Base-by-base conservation (phyloP, 2,888 invertebrate genomes). In the Cyclophora punctaria region DNA sequence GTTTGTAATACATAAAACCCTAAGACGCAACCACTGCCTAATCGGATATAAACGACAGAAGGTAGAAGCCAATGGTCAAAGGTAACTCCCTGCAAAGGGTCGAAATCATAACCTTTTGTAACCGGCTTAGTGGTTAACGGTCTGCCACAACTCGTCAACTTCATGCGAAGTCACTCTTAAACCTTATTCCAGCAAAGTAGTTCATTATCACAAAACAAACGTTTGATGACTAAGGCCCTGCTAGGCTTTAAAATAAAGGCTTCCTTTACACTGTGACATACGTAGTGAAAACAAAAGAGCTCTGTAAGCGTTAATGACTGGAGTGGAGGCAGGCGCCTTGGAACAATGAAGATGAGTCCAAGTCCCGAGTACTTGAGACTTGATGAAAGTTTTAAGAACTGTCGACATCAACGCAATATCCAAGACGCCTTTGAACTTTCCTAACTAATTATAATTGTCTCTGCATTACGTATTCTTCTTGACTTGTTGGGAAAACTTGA, bases 221-320 rank as follows among this genome's bases (percentile, higher is more conserved):
- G 1, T 20, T 20, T 20, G 20, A 20, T 20, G 20, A 2, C 20
- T 20, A 20, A 20, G 20, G 20, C 5, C 34, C 4, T 60, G 59
- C 56, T 66, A 63, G 66, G 66, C 53, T 59, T 56, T 55, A 59
- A 64, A 69, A 73, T 68, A 72, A 71, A 71, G 64, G 62, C 64
- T 63, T 71, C 62, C 65, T 69, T 71, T 75, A 66, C 63, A 63
- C 65, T 67, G 58, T 60, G 66, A 63, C 62, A 53, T 62, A 43
- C 42, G 20, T 20, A 43, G 62, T 64, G 59, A 64, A 63, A 61
- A 81, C 80, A 82, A 80, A 77, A 74, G 72, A 62, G 57, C 68
- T 69, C 66, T 37, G 71, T 71, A 69, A 67, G 69, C 73, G 67
- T 73, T 81, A 79, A 81, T 75, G 75, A 71, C 70, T 70, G 63